Evolutionary conservation across 2,113 vertebrate species (phyloP), one percentile per base, ranked within the genome.

Genomic region (Gallinago paraguaiae): DNA sequence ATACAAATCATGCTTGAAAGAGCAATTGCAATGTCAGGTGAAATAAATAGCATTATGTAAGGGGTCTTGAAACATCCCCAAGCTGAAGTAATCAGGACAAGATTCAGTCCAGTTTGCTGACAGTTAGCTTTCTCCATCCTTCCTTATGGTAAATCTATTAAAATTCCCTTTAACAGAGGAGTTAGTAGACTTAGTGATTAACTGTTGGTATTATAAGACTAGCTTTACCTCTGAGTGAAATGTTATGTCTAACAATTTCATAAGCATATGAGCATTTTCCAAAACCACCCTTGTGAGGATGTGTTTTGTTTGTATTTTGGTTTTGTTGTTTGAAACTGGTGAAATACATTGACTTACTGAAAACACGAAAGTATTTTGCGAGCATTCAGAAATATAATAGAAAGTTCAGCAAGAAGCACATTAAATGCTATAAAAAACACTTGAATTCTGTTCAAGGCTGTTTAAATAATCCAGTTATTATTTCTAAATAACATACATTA

Each of bases 11-110:
- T 93, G 81, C 96, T 85, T 93, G 93, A 94, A 95, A 91, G 84
- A 93, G 77, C 81, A 96, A 95, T 95, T 95, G 95, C 67, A 31
- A 65, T 96, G 96, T 96, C 96, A 97, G 96, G 94, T 96, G 88
- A 92, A 95, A 88, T 95, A 85, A 92, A 87, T 80, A 92, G 53
- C 41, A 15, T 97, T 97, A 95, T 46, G 51, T 96, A 97, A 94
- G 57, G 75, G 70, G 54, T 76, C 95, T 96, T 96, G 95, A 96
- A 95, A 86, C 81, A 92, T 84, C 74, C 67, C 86, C 70, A 94
- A 94, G 53, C 77, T 96, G 92, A 96, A 92, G 81, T 95, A 92
- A 95, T 91, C 70, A 78, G 93, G 95, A 31, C 92, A 88, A 90
- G 57, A 94, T 88, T 94, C 71, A 56, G 89, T 93, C 81, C 63